Base-by-base conservation (phyloP, 2,797 vertebrate genomes). In the Cirrhinus molitorella region DNA sequence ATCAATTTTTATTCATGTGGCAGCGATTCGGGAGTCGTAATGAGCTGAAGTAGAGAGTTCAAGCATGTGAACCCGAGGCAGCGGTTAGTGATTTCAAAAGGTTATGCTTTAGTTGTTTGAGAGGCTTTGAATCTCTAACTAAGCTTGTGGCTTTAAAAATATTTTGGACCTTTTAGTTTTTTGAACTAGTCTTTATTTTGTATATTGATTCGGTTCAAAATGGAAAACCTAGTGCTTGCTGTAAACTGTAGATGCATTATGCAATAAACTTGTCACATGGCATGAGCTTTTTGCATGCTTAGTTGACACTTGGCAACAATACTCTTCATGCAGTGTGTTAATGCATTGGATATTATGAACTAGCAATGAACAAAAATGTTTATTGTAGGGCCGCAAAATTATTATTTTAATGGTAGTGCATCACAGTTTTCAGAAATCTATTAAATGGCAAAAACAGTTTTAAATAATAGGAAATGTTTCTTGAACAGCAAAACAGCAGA, bases 1-100 rank as follows among this genome's bases (percentile, higher is more conserved):
- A 92, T 93, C 89, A 73, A 92, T 92, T 88, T 91, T 90, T 90
- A 89, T 91, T 79, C 85, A 82, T 21, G 79, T 28, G 47, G 45
- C 47, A 8, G 43, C 28, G 53, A 66, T 34, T 40, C 51, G 5
- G 2, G 37, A 65, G 70, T 23, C 45, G 31, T 28, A 37, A 67
- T n/a, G 23, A 81, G 43, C 14, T 77, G 25, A 21, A 55, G 49
- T 6, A n/a, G 73, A 28, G 68, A 61, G 59, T 74, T 85, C 45
- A 73, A 70, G 43, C 34, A 31, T n/a, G 21, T 25, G 14, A 25
- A 34, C 28, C 11, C 1, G 3, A 55, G 45, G 40, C 72, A 8
- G 11, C 31, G 9, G 49, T 51, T 34, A 28, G n/a, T 5, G 7
- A 12, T 78, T 51, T 78, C 10, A 12, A 34, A 81, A 59, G 12